Evolutionary conservation across 2,797 vertebrate genomes (phyloP).

Genomic region (Myotis vivesi): DNA sequence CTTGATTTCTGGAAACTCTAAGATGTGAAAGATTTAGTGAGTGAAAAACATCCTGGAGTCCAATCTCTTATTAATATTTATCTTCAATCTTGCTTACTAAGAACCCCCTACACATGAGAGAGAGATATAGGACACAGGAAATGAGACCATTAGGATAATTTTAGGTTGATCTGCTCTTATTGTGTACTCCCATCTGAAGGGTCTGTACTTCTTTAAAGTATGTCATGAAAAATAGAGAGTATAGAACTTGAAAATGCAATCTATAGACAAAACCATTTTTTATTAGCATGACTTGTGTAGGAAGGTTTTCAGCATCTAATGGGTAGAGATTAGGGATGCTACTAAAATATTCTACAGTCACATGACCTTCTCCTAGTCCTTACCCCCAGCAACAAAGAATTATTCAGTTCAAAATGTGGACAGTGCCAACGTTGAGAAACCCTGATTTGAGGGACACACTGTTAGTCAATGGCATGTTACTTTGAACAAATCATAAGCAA

Average conservation of each 20-base stretch:
- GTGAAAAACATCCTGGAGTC: conserved; percentile 5
- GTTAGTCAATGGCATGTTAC: not conserved
- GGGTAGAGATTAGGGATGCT: not conserved
- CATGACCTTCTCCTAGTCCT: not conserved
- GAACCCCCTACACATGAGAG: not conserved
- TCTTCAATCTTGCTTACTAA: not conserved
- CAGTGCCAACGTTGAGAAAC: not conserved
- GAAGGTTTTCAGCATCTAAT: no score
- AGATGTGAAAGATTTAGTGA: conserved; percentile 58
- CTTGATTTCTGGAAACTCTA: conserved; percentile 28
- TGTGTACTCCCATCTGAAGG: not conserved
- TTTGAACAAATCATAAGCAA: not conserved
- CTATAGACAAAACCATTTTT: not conserved
- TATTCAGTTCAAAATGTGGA: not conserved
- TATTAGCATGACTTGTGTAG: not conserved
- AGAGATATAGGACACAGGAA: conserved; percentile 21
- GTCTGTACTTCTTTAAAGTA: not conserved
- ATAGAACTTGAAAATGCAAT: conserved; percentile 4
- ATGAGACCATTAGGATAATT: not conserved
- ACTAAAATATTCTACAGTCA: not conserved
- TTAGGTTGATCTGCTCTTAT: not conserved
- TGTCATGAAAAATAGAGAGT: not conserved
- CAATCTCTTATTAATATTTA: conserved; percentile 20
- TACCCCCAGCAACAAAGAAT: not conserved
- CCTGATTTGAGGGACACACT: not conserved